Evolutionary conservation across 2,113 vertebrate species (phyloP).

Genomic region (Panthera leo): DNA sequence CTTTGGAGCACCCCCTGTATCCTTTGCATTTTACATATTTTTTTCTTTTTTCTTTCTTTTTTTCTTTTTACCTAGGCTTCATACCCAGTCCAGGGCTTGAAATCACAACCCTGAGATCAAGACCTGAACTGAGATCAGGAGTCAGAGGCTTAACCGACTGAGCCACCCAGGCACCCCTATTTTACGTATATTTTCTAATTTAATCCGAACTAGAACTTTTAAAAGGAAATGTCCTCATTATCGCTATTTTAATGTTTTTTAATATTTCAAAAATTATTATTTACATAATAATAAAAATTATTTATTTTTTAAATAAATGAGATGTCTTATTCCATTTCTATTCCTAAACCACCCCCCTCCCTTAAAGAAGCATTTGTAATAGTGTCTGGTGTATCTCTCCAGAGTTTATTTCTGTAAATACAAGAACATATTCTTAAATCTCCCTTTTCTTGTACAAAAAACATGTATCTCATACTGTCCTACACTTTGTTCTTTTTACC

Average conservation of each 20-base stretch:
- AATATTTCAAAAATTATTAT: no score
- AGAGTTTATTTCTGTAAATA: neutral
- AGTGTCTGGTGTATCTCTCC: neutral
- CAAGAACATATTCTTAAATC: neutral
- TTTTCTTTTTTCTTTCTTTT: neutral
- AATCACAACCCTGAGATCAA: no score
- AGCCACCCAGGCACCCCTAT: neutral
- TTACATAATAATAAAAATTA: neutral
- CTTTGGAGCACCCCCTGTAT: neutral
- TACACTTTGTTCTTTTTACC: neutral
- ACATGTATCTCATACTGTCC: neutral
- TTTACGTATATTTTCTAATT: neutral
- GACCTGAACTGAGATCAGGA: no score
- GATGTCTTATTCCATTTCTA: neutral
- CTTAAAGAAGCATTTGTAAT: neutral
- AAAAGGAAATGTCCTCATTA: neutral
- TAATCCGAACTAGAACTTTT: neutral
- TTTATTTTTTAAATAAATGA: neutral
- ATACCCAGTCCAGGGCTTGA: no score
- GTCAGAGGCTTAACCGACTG: no score
- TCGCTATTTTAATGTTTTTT: neutral
- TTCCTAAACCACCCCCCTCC: neutral
- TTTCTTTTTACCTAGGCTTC: no score
- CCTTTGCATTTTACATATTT: neutral
- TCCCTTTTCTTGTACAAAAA: neutral